Base-by-base conservation (phyloP, 2,888 invertebrate species). In the Cremastinae sp. region DNA sequence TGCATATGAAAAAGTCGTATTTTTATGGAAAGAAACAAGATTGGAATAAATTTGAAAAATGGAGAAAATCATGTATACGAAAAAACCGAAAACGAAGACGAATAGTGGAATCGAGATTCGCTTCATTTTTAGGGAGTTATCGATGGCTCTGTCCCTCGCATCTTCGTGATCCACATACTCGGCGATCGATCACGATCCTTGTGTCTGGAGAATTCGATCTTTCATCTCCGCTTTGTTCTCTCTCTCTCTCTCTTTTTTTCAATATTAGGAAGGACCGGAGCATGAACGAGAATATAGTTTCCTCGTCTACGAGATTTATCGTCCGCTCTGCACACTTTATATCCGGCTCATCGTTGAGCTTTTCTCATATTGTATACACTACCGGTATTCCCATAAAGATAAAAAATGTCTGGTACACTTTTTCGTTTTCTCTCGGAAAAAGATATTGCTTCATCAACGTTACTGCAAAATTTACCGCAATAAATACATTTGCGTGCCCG, bases 241-340 rank as follows among this genome's bases (percentile, higher is more conserved):
- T n/a, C n/a, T n/a, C n/a, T n/a, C n/a, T n/a, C n/a, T n/a, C n/a
- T n/a, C n/a, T n/a, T 47, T 16, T 43, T 38, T 16, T 51, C 54
- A 20, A 43, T 34, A 54, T 47, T 54, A 54, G 36, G 75, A 75
- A 65, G 14, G 69, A 16, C 9, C 9, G 22, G 2, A 43, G 22
- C n/a, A 28, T 56, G 18, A 9, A 38, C n/a, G 16, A 18, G 51
- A 36, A 69, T 64, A 41, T 51, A 18, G 34, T 36, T 36, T 18
- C 8, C 51, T 70, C 34, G n/a, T 38, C 34, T 20, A 45, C 18
- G 49, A 61, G 71, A 75, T 75, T 71, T 75, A 75, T 75, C 71
- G 59, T 61, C 59, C 18, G 43, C 64, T 56, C n/a, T n/a, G n/a
- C n/a, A 47, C 66, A 71, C 71, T 75, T 74, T 75, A n/a, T 75